These are phyloP conservation scores for Cephalopterus ornatus DNA, from an alignment of 2,113 vertebrate genomes.

Conservation along the genomic window DNA sequence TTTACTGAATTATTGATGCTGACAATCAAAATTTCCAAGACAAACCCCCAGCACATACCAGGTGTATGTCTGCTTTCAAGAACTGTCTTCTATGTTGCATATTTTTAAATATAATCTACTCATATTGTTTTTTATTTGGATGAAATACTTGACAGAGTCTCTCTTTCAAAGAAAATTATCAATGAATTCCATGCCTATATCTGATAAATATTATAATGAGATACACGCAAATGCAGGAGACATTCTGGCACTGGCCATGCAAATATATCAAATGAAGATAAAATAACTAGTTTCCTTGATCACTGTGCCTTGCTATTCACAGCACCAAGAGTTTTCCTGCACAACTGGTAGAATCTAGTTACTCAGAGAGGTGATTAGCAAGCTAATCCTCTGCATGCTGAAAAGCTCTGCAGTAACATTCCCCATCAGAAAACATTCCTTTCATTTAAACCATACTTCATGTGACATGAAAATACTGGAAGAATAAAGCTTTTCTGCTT, in stretches of 20 bases:
- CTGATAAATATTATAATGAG: background rate
- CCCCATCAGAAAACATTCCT: conserved; percentile 46
- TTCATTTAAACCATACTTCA: conserved; percentile 53
- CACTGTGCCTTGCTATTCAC: background rate
- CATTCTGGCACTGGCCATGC: background rate
- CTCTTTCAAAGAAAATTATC: background rate
- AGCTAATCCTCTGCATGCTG: conserved; percentile 49
- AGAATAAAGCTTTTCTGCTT: conserved; percentile 58
- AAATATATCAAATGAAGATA: conserved; percentile 10
- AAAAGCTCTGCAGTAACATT: conserved; percentile 47
- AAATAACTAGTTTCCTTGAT: conserved; percentile 40
- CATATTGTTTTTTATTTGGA: background rate
- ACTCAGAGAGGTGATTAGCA: conserved; percentile 45
- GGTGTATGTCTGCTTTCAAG: background rate
- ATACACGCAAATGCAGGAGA: background rate
- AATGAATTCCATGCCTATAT: background rate
- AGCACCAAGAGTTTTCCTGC: conserved; percentile 29
- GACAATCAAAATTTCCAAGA: background rate
- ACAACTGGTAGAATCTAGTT: conserved; percentile 53
- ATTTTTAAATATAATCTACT: background rate
- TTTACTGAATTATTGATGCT: background rate
- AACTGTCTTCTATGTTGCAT: background rate
- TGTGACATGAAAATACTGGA: conserved; percentile 50
- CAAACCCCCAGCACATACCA: background rate
- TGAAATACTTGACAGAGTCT: background rate